Base-by-base conservation (phyloP, 1,140 invertebrate genomes). In the Drosophila pallidifrons region DNA sequence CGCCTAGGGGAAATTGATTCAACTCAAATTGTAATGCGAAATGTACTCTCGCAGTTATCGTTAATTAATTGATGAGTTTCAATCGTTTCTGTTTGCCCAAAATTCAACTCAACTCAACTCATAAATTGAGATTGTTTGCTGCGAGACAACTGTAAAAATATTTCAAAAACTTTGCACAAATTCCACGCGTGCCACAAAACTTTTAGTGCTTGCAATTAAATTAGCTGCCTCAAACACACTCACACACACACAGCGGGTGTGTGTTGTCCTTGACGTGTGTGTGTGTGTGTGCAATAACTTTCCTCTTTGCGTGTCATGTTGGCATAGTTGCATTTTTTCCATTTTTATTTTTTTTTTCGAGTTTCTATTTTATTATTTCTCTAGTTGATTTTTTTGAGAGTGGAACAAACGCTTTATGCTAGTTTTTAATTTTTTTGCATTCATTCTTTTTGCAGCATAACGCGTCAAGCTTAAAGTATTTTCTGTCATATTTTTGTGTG, bases 161-260 rank as follows among this genome's bases (percentile, higher is more conserved):
- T 67, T 61, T 49, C 35, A 38, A 30, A 49, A 79, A 82, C 58
- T 88, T 86, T 86, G 64, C 41, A 43, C 35, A 77, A 79, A 86
- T 82, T 88, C 69, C 61, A 73, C 47, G 76, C 82, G 73, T 88
- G 83, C 61, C 72, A 58, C 72, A 76, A 54, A 87, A 87, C 79
- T 83, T 87, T 88, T 68, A 77, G 69, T 59, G 65, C 66, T 68
- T 52, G 83, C 82, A 82, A 86, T 86, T 87, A 87, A 87, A 82
- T 87, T 88, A 87, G 82, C 82, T 55, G 47, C 76, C 41, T 73
- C 38, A 52, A 63, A 69, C 74, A 52, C 60, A 65, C 35, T 25
- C 15, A 15, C 60, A 65, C 35, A 32, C 15, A 15, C 57, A 41
- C 13, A 43, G 32, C 35, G 60, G 41, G 67, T 51, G 20, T 25